Percentiles rank a stretch among this genome's conserved stretches.
These are phyloP conservation scores for Itoplectis maculator DNA, from an alignment of 2,888 invertebrate species.

Conservation along the genomic window DNA sequence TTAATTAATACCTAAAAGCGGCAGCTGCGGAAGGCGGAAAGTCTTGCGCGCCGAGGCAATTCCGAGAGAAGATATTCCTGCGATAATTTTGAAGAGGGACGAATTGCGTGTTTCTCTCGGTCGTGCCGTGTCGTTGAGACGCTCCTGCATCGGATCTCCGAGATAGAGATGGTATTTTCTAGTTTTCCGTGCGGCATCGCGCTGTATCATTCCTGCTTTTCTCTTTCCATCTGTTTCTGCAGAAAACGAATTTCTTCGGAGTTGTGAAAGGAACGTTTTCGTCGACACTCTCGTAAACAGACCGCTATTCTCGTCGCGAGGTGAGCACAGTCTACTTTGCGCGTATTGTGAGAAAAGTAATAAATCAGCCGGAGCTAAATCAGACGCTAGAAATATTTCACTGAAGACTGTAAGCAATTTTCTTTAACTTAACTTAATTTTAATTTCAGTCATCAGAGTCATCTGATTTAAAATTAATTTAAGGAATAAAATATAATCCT, in stretches of 20 bases:
- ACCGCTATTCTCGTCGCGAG: too few species aligned
- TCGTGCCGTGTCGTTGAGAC: background rate
- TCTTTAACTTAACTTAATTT: too few species aligned
- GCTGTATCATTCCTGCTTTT: slow-evolving; percentile 2
- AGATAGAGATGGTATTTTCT: background rate
- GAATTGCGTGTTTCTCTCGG: background rate
- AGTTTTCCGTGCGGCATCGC: background rate
- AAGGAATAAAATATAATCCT: too few species aligned
- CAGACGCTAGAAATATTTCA: too few species aligned
- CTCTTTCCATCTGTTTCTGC: background rate
- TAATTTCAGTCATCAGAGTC: too few species aligned
- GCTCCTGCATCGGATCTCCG: background rate
- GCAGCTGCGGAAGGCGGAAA: background rate
- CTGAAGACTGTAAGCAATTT: too few species aligned
- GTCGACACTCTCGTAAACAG: too few species aligned
- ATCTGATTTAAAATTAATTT: too few species aligned
- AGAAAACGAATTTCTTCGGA: background rate
- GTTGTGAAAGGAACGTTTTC: background rate
- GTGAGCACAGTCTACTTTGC: too few species aligned
- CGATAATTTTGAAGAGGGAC: slow-evolving; percentile 1
- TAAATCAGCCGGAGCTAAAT: too few species aligned
- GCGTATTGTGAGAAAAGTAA: too few species aligned
- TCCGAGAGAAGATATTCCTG: slow-evolving; percentile 6
- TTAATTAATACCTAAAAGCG: slow-evolving; percentile 18
- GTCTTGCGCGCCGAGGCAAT: too few species aligned